A percentile compares a stretch with the other conserved stretches of the same genome.
These are phyloP conservation scores for Ctenochaetus hawaiiensis DNA, from an alignment of 2,797 vertebrate genomes.

Conservation along the genomic window DNA sequence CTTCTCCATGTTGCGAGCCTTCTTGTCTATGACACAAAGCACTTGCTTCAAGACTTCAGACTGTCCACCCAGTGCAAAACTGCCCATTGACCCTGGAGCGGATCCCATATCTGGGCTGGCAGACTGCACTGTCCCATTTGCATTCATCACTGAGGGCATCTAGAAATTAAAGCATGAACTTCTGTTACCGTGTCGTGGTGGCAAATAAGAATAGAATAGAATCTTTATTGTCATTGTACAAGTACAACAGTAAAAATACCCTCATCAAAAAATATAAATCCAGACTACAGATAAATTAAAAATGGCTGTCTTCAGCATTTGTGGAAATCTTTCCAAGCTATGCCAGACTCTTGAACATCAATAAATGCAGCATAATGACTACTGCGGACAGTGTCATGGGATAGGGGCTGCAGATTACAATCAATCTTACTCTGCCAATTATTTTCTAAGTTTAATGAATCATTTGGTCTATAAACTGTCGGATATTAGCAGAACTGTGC, in stretches of 20 bases:
- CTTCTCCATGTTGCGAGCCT: slow-evolving; percentile 96
- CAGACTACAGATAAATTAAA: background rate
- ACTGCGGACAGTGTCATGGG: background rate
- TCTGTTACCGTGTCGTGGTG: background rate
- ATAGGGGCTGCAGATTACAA: background rate
- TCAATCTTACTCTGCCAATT: background rate
- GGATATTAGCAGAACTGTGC: no score
- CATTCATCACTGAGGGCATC: slow-evolving; percentile 98
- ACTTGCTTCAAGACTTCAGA: slow-evolving; percentile 97
- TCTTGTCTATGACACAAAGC: slow-evolving; percentile 94
- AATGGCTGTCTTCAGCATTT: background rate
- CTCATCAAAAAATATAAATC: background rate
- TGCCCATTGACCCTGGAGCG: slow-evolving; percentile 84
- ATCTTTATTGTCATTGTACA: no score
- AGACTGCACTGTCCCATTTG: slow-evolving; percentile 89
- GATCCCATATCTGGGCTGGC: slow-evolving; percentile 89
- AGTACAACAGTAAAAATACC: no score
- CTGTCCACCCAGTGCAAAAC: slow-evolving; percentile 75
- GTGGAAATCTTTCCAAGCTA: background rate
- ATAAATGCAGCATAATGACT: background rate
- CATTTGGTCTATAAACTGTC: no score
- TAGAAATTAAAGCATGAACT: slow-evolving; percentile 48
- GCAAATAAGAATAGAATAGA: background rate
- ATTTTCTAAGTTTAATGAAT: background rate
- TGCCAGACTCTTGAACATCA: background rate